These are phyloP conservation scores for Brachypalpus laphriformis DNA, from an alignment of 2,888 invertebrate species.

Conservation along the genomic window DNA sequence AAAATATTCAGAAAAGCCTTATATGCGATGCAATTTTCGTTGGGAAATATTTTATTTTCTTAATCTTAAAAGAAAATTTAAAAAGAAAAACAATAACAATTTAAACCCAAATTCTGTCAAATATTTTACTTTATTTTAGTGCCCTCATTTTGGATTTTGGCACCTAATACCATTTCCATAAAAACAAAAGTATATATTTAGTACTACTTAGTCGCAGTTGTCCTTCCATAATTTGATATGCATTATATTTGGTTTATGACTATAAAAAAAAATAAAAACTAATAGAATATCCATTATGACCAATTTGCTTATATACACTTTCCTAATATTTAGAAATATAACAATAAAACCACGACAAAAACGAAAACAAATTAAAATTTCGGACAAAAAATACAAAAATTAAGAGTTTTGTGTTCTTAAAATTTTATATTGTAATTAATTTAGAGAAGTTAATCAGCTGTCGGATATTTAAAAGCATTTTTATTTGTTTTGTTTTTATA, in stretches of 20 bases:
- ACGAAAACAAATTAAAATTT: neutral
- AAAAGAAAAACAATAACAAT: too few relatives aligned
- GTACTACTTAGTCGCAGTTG: neutral
- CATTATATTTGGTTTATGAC: neutral
- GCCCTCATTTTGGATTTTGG: neutral
- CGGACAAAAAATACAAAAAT: neutral
- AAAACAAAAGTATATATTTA: neutral
- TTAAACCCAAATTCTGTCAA: too few relatives aligned
- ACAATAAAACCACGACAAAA: neutral
- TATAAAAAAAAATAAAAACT: neutral
- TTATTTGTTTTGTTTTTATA: neutral
- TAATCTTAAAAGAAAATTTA: neutral
- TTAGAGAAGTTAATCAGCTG: constrained; percentile 25
- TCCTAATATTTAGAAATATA: neutral
- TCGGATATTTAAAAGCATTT: neutral
- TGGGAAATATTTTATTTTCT: neutral
- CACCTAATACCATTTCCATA: neutral
- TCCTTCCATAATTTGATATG: neutral
- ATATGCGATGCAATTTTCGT: neutral
- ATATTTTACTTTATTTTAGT: neutral
- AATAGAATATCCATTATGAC: neutral
- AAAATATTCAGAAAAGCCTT: neutral
- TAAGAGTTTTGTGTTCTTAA: neutral
- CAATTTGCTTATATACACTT: neutral
- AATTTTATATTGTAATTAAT: neutral